Conservation (phyloP, 2,797 vertebrate genomes). For the Myripristis jacobus region DNA sequence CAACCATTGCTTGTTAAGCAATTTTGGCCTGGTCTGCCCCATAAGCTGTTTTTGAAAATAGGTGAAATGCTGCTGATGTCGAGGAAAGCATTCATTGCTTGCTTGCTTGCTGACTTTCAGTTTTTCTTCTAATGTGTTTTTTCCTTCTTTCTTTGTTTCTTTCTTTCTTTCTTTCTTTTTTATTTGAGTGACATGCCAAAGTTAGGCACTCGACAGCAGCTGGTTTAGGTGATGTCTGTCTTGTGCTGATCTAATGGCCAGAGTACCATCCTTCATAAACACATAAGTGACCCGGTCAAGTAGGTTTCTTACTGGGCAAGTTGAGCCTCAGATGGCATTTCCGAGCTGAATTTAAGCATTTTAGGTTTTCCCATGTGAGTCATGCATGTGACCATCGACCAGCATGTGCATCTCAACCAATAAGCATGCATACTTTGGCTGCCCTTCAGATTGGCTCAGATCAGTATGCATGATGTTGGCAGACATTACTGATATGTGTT, state of each 20-base stretch:
- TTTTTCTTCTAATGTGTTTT: slow-evolving; percentile 37
- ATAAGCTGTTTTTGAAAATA: slow-evolving; percentile 77
- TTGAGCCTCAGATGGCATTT: slow-evolving; percentile 48
- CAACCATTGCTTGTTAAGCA: slow-evolving; percentile 78
- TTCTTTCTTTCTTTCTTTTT: slow-evolving; percentile 3
- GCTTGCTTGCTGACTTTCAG: slow-evolving; percentile 66
- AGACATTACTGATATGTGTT: slow-evolving; percentile 49
- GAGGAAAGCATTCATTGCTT: slow-evolving; percentile 65
- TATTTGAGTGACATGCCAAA: slow-evolving; percentile 27
- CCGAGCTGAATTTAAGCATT: slow-evolving; percentile 64
- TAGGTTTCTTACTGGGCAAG: slow-evolving; percentile 45
- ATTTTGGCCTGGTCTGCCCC: slow-evolving; percentile 64
- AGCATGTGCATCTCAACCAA: slow-evolving; percentile 68
- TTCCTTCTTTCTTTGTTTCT: slow-evolving; percentile 1
- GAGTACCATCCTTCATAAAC: slow-evolving; percentile 32
- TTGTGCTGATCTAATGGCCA: slow-evolving; percentile 26
- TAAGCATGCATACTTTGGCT: slow-evolving; percentile 79
- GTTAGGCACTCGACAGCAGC: slow-evolving; percentile 4
- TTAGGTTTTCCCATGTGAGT: slow-evolving; percentile 63
- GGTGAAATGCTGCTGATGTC: slow-evolving; percentile 79
- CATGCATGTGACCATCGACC: slow-evolving; percentile 67
- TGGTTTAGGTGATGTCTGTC: slow-evolving; percentile 18
- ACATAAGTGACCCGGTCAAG: slow-evolving; percentile 33
- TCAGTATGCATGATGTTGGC: slow-evolving; percentile 66
- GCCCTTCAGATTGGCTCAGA: slow-evolving; percentile 70